Conservation (phyloP, 2,797 vertebrate genomes). For the Numenius phaeopus region DNA sequence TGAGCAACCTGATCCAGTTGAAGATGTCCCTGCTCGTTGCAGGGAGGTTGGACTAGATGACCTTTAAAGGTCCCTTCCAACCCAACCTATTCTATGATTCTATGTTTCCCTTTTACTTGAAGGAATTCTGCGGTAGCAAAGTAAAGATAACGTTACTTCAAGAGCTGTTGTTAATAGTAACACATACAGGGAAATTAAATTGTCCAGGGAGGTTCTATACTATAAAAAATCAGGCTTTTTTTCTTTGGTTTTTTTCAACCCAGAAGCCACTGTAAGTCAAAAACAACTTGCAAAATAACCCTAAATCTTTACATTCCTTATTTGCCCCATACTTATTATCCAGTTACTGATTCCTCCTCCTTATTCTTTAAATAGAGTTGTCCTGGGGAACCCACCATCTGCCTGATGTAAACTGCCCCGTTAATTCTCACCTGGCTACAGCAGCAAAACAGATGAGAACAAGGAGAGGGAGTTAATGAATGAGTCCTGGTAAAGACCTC, state of each 20-base stretch:
- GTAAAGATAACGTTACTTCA: not conserved
- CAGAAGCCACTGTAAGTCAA: not conserved
- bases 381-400: constrained; percentile 42
- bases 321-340: not conserved
- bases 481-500: constrained; percentile 19
- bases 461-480: constrained; percentile 44
- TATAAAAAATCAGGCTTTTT: not conserved
- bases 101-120: not conserved
- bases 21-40: not conserved
- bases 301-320: not conserved
- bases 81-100: not conserved
- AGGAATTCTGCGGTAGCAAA: not conserved
- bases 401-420: constrained; percentile 42
- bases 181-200: not conserved
- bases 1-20: not conserved
- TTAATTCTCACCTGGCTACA: constrained; percentile 67
- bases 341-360: not conserved
- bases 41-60: not conserved
- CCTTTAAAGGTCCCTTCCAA: not conserved
- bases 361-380: constrained; percentile 33
- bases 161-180: not conserved
- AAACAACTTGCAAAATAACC: not conserved
- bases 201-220: not conserved
- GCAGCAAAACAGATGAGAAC: constrained; percentile 54
- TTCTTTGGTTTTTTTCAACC: not conserved